These are phyloP conservation scores for Atrichornis clamosus DNA, from an alignment of 2,113 vertebrate species.

Conservation along the genomic window DNA sequence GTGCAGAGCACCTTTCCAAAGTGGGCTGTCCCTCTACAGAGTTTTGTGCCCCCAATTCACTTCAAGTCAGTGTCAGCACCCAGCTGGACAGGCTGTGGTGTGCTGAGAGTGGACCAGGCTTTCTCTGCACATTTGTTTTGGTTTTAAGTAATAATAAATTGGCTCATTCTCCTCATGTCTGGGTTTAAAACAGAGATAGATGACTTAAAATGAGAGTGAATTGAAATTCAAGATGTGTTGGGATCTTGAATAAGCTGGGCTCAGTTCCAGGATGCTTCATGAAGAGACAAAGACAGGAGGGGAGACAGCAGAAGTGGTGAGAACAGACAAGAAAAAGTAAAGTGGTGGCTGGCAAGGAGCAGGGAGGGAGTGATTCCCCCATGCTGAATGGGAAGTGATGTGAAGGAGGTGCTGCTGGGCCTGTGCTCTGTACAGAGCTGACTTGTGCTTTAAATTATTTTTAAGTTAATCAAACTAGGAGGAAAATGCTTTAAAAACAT, in stretches of 20 bases:
- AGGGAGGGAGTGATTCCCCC: background rate
- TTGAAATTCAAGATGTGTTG: conserved; percentile 42
- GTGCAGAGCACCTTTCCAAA: background rate
- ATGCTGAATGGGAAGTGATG: background rate
- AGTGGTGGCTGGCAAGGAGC: background rate
- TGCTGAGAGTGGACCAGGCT: background rate
- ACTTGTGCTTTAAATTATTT: background rate
- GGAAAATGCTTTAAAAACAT: background rate
- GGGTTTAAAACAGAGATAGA: conserved; percentile 9
- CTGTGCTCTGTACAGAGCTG: background rate
- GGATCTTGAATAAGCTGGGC: conserved; percentile 12
- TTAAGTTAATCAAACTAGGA: background rate
- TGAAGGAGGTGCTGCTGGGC: background rate
- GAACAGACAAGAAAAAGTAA: background rate
- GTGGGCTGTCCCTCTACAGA: background rate
- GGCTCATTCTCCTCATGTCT: background rate
- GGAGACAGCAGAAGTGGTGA: background rate
- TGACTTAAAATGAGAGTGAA: conserved; percentile 3
- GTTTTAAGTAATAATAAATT: background rate
- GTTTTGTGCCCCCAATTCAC: background rate
- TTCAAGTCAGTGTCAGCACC: background rate
- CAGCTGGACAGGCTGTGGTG: background rate
- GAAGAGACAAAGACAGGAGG: background rate
- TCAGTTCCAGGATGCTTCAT: background rate
- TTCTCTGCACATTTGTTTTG: background rate